Evolutionary conservation across 2,888 invertebrate genomes (phyloP), one percentile per base, ranked within the genome.

Genomic region (Thereva unica): DNA sequence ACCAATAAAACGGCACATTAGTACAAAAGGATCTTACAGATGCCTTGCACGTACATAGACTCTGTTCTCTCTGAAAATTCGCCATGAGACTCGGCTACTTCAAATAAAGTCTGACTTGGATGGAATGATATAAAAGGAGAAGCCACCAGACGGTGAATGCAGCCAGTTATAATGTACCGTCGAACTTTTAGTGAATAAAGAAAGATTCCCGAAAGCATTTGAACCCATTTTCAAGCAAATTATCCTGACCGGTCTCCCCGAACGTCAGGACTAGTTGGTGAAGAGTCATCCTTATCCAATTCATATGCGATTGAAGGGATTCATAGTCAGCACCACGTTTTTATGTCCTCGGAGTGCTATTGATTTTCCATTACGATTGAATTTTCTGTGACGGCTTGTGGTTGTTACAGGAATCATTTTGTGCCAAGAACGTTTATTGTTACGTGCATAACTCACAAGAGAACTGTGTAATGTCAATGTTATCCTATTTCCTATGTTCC

Each of bases 341-440:
- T 50, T 41, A 50, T 50, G 61, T 61, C 23, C 38, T 61, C 50
- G 38, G 35, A 49, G 49, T 49, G 50, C 41, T 41, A 49, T 49
- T 47, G 49, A 61, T 61, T 61, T 40, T 45, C 47, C 49, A 61
- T 61, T 49, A 41, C 40, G 23, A 49, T 3, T 34, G 50, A 61
- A 50, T 50, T 50, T 50, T 61, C 50, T 61, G 61, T 61, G 61
- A 61, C 61, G 49, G 49, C 50, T 61, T 61, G 61, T 9, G 61
- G 61, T 61, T 61, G 61, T 61, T 61, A 61, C 61, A 41, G 9
- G 50, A 61, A 9, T 38, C 50, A 56, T 56, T 42, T 56, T 56
- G 34, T 40, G 34, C 2, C 56, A n/a, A 9, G 44, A 34, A 9
- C 47, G 47, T 56, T 44, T 56, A 56, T 56, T 56, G 23, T 56